These are phyloP conservation scores for Molossus molossus DNA, from an alignment of 2,797 vertebrate species.

Conservation along the genomic window DNA sequence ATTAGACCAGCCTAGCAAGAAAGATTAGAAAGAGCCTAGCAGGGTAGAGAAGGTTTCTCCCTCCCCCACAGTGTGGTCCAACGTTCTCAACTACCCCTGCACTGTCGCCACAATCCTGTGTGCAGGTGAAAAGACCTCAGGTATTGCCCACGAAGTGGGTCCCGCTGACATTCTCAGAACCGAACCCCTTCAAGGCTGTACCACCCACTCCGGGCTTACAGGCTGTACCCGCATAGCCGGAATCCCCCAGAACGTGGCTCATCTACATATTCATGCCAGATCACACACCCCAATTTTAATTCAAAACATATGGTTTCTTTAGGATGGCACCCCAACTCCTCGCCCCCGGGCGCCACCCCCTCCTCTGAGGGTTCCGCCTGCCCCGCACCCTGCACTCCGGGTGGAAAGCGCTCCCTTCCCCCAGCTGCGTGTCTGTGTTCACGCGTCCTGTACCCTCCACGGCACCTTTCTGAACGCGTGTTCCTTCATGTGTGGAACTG, in stretches of 20 bases:
- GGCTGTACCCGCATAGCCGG: background rate
- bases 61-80: too few species aligned
- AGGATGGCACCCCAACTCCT: background rate
- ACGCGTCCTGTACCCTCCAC: background rate
- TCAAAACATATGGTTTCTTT: background rate
- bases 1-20: too few species aligned
- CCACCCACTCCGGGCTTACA: background rate
- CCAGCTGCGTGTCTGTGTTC: background rate
- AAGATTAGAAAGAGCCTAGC: background rate
- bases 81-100: background rate
- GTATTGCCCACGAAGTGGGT: background rate
- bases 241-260: background rate
- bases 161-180: background rate
- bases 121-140: background rate
- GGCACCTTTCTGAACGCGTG: background rate
- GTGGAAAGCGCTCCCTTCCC: too few species aligned
- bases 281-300: background rate
- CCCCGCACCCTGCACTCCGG: background rate
- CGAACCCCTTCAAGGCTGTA: background rate
- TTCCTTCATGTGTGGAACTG: background rate
- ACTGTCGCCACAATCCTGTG: background rate
- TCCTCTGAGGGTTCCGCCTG: background rate
- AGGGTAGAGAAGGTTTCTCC: background rate
- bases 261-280: background rate
- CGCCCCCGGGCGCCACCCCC: background rate